Base-by-base conservation (phyloP, 92 coral and sea anemone genomes). In the Bergia sp. region DNA sequence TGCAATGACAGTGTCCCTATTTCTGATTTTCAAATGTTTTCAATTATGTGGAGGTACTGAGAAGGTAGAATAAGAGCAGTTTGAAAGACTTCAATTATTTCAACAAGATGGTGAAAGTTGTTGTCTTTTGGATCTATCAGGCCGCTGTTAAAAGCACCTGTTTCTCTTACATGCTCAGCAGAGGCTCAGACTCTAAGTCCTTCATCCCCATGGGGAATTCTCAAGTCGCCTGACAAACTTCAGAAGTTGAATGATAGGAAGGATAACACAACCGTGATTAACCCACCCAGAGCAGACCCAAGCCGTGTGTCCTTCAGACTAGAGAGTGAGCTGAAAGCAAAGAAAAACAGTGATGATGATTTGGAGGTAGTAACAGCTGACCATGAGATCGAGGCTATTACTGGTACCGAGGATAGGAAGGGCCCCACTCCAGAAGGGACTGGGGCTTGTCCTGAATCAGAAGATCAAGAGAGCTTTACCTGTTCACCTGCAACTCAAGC, bases 291-390 rank as follows among this genome's bases (percentile, higher is more conserved):
- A 69, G 44, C 67, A 23, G 87, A 84, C 16, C 53, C 79, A 47
- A 93, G 96, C 61, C 96, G 98, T 36, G 98, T 95, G 42, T 92
- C 96, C 88, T 95, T 95, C 80, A 82, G 93, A 42, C 88, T 93
- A 73, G 91, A 91, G 42, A 91, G 82, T 40, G 93, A 93, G 80
- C 74, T 61, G 41, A 76, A 72, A 57, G 85, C 86, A 37, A 80
- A 44, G 36, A 85, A 74, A 29, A 76, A 82, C 15, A 78, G 73
- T 2, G 89, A 87, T 5, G 91, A 74, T 29, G 88, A 36, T 16
- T 89, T 93, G 37, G 92, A 90, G 55, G 93, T 89, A 82, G 91
- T 89, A 44, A 86, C 84, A 49, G 94, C 94, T 8, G 98, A 94
- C 80, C 96, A 84, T 79, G 98, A 95, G 81, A 89, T 95, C 87